Evolutionary conservation across 2,797 vertebrate genomes (phyloP), one percentile per base, ranked within the genome.

Genomic region (Cynodonichthys magdalenae): DNA sequence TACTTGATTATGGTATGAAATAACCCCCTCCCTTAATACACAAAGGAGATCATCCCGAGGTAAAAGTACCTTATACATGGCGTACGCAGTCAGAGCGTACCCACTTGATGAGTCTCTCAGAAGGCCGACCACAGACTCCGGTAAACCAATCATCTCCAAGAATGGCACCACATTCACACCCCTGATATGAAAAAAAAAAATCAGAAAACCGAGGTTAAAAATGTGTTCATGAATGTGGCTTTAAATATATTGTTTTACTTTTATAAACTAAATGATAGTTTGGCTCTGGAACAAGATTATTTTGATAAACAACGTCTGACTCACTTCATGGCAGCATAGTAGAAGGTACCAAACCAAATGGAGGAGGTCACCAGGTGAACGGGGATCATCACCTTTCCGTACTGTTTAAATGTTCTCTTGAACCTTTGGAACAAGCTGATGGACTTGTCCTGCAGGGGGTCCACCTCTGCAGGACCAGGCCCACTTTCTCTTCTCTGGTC

Each of bases 271-370:
- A 12, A 31, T 53, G 11, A n/a, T 11, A 18, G n/a, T 6, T 12
- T 19, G 34, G 29, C 18, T 46, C 45, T 6, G 8, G 29, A 5
- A 31, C 8, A n/a, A 31, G 29, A 31, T 7, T 24, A 24, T 2
- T 3, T 24, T 24, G 2, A 24, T 24, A 24, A 24, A 24, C 3
- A 24, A 24, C 2, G 24, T 24, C 24, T 24, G 24, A 95, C 97
- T 97, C 93, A 99, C 98, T 97, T 95, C 91, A 97, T 95, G 81
- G 96, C 95, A 89, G 95, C 96, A 61, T 99, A 99, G 81, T 99
- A 99, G 92, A 99, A 99, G 20, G 93, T 90, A 75, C 96, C 95
- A 81, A 99, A 96, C 96, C 97, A 99, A 49, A 97, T 19, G 5
- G 94, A 92, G 70, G 97, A 99, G 3, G 96, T 98, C 75, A 97